Conservation (phyloP, 2,888 invertebrate species). For the Temnothorax rugatulus region DNA sequence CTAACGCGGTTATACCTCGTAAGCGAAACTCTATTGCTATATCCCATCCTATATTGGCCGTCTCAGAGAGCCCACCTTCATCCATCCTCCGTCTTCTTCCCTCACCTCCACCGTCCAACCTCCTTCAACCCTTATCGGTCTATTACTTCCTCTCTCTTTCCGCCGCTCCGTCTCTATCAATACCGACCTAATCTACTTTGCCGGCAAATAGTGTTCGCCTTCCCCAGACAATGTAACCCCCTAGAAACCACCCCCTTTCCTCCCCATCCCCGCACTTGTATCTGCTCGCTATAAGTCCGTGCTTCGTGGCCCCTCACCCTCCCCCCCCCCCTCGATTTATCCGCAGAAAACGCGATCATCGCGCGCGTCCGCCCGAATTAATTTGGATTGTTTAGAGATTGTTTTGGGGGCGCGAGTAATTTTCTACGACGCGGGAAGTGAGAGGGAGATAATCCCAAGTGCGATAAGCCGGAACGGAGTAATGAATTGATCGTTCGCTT, state of each 20-base stretch:
- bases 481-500: conserved; percentile 39
- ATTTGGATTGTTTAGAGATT: conserved; percentile 51
- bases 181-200: conserved; percentile 83
- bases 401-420: conserved; percentile 40
- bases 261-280: conserved; percentile 44
- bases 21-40: conserved; percentile 81
- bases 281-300: conserved; percentile 52
- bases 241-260: conserved; percentile 42
- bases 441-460: conserved; percentile 5
- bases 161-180: conserved; percentile 78
- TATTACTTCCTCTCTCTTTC: conserved; percentile 71
- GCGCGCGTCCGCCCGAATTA: conserved; percentile 42
- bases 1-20: conserved; percentile 81
- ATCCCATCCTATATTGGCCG: conserved; percentile 80
- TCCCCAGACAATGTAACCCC: conserved; percentile 80
- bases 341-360: conserved; percentile 52
- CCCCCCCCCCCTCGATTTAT: conserved; percentile 16
- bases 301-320: not conserved
- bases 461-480: conserved; percentile 26
- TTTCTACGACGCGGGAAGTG: conserved; percentile 16
- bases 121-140: conserved; percentile 50
- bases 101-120: conserved; percentile 7
- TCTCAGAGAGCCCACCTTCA: conserved; percentile 74
- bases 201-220: conserved; percentile 82
- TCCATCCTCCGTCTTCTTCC: conserved; percentile 56